phyloP scores from a whole-genome alignment of 2,113 vertebrate species.

The Columba livia region DNA sequence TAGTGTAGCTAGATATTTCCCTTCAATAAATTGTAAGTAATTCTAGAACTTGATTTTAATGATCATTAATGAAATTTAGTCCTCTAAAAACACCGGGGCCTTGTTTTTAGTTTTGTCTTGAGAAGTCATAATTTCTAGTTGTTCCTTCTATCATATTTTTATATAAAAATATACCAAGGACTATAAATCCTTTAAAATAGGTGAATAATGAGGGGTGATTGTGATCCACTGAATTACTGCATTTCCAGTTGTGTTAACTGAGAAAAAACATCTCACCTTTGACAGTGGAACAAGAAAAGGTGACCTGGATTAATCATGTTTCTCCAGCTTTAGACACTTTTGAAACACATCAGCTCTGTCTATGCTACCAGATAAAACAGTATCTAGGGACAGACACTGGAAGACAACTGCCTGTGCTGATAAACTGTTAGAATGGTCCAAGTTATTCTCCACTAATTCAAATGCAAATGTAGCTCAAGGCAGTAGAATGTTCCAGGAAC shows the following conservation, averaged over 20 bases:
- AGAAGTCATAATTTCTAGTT: background rate
- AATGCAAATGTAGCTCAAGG: background rate
- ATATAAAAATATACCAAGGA: background rate
- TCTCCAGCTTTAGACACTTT: background rate
- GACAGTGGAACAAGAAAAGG: background rate
- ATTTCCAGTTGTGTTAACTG: background rate
- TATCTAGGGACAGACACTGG: background rate
- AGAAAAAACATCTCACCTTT: background rate
- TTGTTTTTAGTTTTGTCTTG: background rate
- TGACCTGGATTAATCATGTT: background rate
- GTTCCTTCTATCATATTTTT: background rate
- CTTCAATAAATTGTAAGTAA: background rate
- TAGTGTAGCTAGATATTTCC: background rate
- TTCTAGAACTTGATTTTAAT: background rate
- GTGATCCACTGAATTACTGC: accelerated
- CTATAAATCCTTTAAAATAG: background rate
- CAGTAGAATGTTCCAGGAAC: background rate
- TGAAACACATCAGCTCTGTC: background rate
- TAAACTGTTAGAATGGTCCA: background rate
- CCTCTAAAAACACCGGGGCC: background rate
- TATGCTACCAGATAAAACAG: background rate
- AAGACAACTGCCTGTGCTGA: background rate
- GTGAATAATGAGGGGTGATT: background rate
- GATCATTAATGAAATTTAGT: background rate
- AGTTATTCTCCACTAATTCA: background rate